Evolutionary conservation across 1,140 invertebrate species (phyloP).

Genomic region (Thaumatotibia leucotreta): DNA sequence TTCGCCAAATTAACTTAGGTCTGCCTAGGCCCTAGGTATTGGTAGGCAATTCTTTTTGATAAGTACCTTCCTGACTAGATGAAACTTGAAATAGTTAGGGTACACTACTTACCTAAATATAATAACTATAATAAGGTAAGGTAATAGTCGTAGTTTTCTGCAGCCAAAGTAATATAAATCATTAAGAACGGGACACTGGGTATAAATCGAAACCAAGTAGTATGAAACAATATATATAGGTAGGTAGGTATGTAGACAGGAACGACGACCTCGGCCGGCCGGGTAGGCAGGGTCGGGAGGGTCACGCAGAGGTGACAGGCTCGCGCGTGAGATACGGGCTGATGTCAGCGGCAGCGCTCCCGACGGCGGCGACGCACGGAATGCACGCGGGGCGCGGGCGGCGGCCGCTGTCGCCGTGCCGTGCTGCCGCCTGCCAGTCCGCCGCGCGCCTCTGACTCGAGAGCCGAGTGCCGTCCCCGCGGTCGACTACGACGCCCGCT

Average conservation of each 20-base stretch:
- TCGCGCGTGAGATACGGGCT: slow-evolving; percentile 39
- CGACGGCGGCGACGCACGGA: slow-evolving; percentile 55
- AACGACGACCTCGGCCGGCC: slow-evolving; percentile 18
- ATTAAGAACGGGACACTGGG: neutral
- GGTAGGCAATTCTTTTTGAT: no score
- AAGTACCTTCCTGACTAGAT: no score
- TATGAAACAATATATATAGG: neutral
- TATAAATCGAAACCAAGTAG: neutral
- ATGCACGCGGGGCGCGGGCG: slow-evolving; percentile 59
- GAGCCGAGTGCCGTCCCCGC: slow-evolving; percentile 52
- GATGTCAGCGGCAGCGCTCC: slow-evolving; percentile 52
- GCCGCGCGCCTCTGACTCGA: slow-evolving; percentile 66
- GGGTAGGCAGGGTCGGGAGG: slow-evolving; percentile 30
- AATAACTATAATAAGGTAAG: no score
- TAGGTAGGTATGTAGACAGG: slow-evolving; percentile 12
- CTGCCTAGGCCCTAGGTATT: no score
- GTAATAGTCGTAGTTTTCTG: neutral
- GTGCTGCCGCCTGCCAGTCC: slow-evolving; percentile 60
- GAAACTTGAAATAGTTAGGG: no score
- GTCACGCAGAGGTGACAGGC: slow-evolving; percentile 52
- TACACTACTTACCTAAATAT: no score
- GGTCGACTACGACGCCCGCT: slow-evolving; percentile 33
- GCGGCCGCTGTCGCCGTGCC: slow-evolving; percentile 58
- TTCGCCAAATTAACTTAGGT: no score
- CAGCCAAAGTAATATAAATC: neutral